A percentile compares a stretch with the other conserved stretches of the same genome.
These are phyloP conservation scores for Drosophila takahashii DNA, from an alignment of 1,140 invertebrate species.

Conservation along the genomic window DNA sequence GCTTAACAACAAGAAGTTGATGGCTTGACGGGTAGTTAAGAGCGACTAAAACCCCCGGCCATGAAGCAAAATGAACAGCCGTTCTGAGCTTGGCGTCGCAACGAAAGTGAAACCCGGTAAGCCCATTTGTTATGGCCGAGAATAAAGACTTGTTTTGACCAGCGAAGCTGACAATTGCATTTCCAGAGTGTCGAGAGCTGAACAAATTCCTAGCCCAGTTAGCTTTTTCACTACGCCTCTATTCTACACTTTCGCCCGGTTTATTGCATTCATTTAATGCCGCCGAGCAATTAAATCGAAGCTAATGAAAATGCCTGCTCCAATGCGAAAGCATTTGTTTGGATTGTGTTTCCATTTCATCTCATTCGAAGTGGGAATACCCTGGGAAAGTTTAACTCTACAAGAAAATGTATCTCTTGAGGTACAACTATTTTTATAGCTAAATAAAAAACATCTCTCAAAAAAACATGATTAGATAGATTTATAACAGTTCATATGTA, in stretches of 20 bases:
- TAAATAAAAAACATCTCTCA: no score
- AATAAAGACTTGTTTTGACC: constrained; percentile 47
- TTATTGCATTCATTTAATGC: constrained; percentile 46
- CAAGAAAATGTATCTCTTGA: no score
- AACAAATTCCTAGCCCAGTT: constrained; percentile 41
- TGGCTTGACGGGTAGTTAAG: constrained; percentile 12
- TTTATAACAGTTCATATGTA: no score
- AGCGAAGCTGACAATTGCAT: constrained; percentile 24
- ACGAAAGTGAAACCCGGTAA: constrained; percentile 65
- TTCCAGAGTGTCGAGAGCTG: constrained; percentile 29
- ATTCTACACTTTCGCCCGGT: constrained; percentile 54
- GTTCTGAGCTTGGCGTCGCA: constrained; percentile 42
- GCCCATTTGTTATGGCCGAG: constrained; percentile 53
- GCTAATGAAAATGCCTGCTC: constrained; percentile 33
- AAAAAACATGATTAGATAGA: no score
- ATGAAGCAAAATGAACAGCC: constrained; percentile 8
- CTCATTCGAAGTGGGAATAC: constrained; percentile 15
- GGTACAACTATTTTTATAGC: no score
- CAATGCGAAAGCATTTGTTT: constrained; percentile 37
- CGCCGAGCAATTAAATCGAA: constrained; percentile 36
- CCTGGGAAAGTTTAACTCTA: not conserved
- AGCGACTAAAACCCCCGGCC: constrained; percentile 10
- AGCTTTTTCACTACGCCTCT: constrained; percentile 7
- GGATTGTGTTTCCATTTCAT: not conserved
- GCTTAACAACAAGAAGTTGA: constrained; percentile 17